These are phyloP conservation scores for Myotis lucifugus DNA, from an alignment of 2,113 vertebrate species.

Conservation along the genomic window DNA sequence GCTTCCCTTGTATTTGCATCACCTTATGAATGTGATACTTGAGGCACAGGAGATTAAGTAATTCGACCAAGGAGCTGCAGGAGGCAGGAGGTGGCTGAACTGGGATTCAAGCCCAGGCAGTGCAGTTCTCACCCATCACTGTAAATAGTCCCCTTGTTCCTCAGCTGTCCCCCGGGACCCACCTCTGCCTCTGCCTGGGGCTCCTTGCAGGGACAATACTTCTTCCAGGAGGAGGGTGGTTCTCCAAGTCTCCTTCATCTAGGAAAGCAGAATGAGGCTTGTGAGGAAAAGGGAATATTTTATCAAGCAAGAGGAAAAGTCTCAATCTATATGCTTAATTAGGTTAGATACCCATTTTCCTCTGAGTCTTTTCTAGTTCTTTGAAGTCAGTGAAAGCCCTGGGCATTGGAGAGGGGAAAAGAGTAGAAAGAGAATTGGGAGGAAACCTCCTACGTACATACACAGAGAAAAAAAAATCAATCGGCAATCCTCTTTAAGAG, in stretches of 20 bases:
- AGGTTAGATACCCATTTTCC: slow-evolving; percentile 77
- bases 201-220: not conserved
- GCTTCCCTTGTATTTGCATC: not conserved
- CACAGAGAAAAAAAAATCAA: slow-evolving; percentile 43
- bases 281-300: slow-evolving; percentile 72
- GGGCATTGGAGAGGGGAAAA: slow-evolving; percentile 51
- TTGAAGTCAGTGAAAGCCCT: slow-evolving; percentile 73
- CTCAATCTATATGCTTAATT: slow-evolving; percentile 76
- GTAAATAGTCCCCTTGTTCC: not conserved
- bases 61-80: not conserved
- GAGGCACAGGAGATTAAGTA: not conserved
- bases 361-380: slow-evolving; percentile 66
- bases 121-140: too few relatives aligned
- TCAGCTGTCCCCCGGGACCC: accelerated
- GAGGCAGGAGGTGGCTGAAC: not conserved
- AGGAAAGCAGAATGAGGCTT: slow-evolving; percentile 44
- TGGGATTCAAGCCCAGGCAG: not conserved
- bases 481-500: slow-evolving; percentile 51
- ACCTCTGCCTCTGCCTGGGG: not conserved
- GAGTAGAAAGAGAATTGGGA: slow-evolving; percentile 62
- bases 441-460: slow-evolving; percentile 31
- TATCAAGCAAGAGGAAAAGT: slow-evolving; percentile 68
- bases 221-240: not conserved
- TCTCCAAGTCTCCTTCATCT: not conserved
- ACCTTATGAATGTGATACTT: not conserved